Percentiles rank a stretch among this genome's conserved stretches.
phyloP scores from a whole-genome alignment of 2,113 vertebrate species.

The Pygoscelis adeliae region DNA sequence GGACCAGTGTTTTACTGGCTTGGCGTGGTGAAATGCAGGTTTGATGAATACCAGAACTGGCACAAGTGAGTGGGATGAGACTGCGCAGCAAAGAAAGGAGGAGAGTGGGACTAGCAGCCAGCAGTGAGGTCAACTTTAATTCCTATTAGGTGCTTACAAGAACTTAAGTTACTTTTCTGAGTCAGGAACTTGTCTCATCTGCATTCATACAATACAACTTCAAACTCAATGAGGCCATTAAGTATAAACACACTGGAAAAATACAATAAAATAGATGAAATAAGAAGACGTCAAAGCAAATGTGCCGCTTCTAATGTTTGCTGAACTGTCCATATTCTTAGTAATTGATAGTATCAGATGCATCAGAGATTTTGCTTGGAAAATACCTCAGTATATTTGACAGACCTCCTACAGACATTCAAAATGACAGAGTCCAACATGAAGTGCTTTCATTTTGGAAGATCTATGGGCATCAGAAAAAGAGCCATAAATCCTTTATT shows the following conservation, averaged over 20 bases:
- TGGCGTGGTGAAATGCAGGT: neutral
- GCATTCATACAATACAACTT: neutral
- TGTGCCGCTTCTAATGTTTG: neutral
- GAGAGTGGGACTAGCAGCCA: neutral
- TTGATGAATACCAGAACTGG: neutral
- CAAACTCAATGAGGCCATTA: neutral
- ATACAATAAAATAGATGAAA: conserved; percentile 37
- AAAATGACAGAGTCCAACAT: neutral
- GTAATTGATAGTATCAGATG: neutral
- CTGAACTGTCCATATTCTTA: neutral
- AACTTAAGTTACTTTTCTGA: neutral
- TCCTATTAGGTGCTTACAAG: neutral
- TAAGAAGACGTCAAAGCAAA: neutral
- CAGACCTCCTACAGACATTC: neutral
- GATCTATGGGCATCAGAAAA: neutral
- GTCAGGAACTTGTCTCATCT: neutral
- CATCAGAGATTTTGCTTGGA: neutral
- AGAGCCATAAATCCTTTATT: neutral
- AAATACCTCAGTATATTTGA: neutral
- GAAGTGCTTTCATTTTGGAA: neutral
- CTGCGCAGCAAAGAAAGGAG: neutral
- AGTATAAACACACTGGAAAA: neutral
- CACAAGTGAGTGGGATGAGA: neutral
- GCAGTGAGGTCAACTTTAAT: neutral
- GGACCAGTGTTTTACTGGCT: neutral